A percentile compares a stretch with the other conserved stretches of the same genome.
Evolutionary conservation across 2,797 vertebrate species (phyloP).

Genomic region (Enteromius trimaculatus): DNA sequence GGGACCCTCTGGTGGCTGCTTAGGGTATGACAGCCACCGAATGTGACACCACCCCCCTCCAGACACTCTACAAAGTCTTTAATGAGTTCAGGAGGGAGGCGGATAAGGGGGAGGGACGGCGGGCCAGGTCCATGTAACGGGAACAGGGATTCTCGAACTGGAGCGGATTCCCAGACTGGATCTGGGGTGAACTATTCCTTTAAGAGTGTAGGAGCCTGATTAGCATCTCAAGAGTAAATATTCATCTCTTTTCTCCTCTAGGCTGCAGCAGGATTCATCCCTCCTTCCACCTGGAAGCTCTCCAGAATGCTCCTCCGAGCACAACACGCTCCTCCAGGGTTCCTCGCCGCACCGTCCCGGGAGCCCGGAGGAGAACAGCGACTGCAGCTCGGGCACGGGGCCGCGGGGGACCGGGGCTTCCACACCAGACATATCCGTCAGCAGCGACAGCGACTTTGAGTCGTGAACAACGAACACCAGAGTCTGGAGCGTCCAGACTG

Average conservation of each 20-base stretch:
- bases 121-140: too few relatives aligned
- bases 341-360: conserved; percentile 67
- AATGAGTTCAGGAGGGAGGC: too few relatives aligned
- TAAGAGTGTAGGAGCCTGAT: not conserved
- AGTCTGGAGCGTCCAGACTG: not conserved
- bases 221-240: not conserved
- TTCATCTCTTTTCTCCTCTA: conserved; percentile 44
- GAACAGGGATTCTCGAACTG: too few relatives aligned
- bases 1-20: too few relatives aligned
- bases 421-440: conserved; percentile 79
- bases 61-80: too few relatives aligned
- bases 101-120: too few relatives aligned
- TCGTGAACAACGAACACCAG: conserved; percentile 64
- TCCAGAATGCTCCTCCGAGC: conserved; percentile 70
- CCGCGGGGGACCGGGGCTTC: conserved; percentile 69
- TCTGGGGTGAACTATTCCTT: not conserved
- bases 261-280: conserved; percentile 77
- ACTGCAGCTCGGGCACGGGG: conserved; percentile 75
- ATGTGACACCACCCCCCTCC: too few relatives aligned
- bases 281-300: conserved; percentile 71
- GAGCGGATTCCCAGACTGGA: too few relatives aligned
- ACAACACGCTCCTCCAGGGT: conserved; percentile 66
- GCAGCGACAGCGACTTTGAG: conserved; percentile 83
- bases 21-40: too few relatives aligned
- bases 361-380: conserved; percentile 76